Base-by-base conservation (phyloP, 2,888 invertebrate species). In the Pasiphila rectangulata region DNA sequence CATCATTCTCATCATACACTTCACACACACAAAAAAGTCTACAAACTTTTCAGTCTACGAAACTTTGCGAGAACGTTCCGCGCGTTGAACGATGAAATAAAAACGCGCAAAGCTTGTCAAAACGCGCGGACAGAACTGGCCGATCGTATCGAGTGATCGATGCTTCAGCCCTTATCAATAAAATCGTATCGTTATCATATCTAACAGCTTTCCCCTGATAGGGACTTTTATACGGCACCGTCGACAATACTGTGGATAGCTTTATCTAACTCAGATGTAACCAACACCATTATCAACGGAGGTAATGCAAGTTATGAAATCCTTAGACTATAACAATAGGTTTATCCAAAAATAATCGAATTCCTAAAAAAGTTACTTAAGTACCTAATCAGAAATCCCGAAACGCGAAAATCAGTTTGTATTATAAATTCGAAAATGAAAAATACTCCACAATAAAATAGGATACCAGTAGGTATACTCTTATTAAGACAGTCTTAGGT, bases 1-100 rank as follows among this genome's bases (percentile, higher is more conserved):
- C 79, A 90, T 90, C 91, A 91, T 91, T 82, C 73, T 89, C 89
- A 88, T 88, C 64, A 73, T 83, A 76, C 75, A 75, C 73, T 59
- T 37, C 45, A 46, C 39, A 51, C 55, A 53, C 32, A 32, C 30
- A 17, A 16, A 0, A 12, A 16, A 30, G n/a, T 12, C 30, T 29
- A 6, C 7, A 30, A n/a, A 16, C 7, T 9, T 13, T 1, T 7
- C 12, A n/a, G n/a, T n/a, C n/a, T 6, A 9, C 4, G 6, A 16
- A 30, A 30, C n/a, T 13, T 30, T 29, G 29, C 15, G n/a, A 12
- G n/a, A 15, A 9, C 15, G 10, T 9, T n/a, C n/a, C n/a, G n/a
- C n/a, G n/a, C n/a, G n/a, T n/a, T n/a, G n/a, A n/a, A n/a, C n/a
- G n/a, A n/a, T n/a, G n/a, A n/a, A n/a, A n/a, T n/a, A 72, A 66